phyloP scores from a whole-genome alignment of 2,797 vertebrate species.

The Melanotaenia pygmaea region DNA sequence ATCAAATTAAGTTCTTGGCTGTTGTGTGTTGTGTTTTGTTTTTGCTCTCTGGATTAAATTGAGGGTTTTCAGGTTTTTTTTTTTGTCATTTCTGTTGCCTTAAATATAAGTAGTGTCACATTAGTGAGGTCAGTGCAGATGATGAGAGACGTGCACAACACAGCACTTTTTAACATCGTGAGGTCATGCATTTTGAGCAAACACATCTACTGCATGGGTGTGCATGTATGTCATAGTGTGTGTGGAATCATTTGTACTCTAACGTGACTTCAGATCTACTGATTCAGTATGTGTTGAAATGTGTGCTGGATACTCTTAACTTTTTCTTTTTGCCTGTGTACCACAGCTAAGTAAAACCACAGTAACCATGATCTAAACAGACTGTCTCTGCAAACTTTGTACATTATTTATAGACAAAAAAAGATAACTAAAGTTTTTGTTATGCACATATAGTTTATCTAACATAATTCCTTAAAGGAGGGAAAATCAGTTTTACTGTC shows the following conservation, averaged over 20 bases:
- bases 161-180: slow-evolving; percentile 67
- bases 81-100: slow-evolving; percentile 53
- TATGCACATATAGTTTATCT: slow-evolving; percentile 3
- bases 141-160: slow-evolving; percentile 58
- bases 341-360: background rate
- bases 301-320: background rate
- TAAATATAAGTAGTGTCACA: slow-evolving; percentile 33
- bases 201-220: slow-evolving; percentile 8
- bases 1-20: background rate
- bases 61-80: background rate
- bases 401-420: slow-evolving; percentile 3
- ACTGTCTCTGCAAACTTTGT: slow-evolving; percentile 2
- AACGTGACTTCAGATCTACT: slow-evolving; percentile 2
- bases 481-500: background rate
- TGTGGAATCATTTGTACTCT: background rate
- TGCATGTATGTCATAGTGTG: slow-evolving; percentile 10
- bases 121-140: slow-evolving; percentile 25
- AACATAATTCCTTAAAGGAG: background rate
- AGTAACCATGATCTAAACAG: background rate
- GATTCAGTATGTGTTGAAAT: background rate
- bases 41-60: background rate
- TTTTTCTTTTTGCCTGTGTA: background rate
- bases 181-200: slow-evolving; percentile 12
- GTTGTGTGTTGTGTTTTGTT: slow-evolving; percentile 10
- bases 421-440: background rate